Conservation (phyloP, 2,797 vertebrate genomes). For the Mastacembelus armatus region DNA sequence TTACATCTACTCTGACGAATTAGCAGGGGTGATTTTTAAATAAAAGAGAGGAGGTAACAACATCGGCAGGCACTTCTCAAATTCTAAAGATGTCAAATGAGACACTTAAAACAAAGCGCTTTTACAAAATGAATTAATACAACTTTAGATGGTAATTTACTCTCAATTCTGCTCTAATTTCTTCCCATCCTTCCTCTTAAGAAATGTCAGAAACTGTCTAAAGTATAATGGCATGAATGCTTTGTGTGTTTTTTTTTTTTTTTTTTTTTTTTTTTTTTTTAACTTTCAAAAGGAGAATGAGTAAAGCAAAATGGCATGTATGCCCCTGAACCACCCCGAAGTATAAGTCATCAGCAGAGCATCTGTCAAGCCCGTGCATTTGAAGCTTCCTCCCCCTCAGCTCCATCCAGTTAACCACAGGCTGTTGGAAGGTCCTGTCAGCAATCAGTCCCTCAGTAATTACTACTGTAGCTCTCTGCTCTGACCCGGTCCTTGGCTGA, state of each 20-base stretch:
- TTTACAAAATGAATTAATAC: slow-evolving; percentile 19
- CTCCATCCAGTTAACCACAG: slow-evolving; percentile 74
- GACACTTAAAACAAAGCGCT: slow-evolving; percentile 27
- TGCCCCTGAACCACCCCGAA: slow-evolving; percentile 61
- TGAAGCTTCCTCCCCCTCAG: slow-evolving; percentile 69
- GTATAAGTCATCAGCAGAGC: slow-evolving; percentile 67
- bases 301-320: slow-evolving; percentile 42
- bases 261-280: too few relatives aligned
- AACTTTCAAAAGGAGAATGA: slow-evolving; percentile 25
- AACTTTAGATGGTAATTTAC: slow-evolving; percentile 15
- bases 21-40: slow-evolving; percentile 16
- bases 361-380: slow-evolving; percentile 66
- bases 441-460: slow-evolving; percentile 77
- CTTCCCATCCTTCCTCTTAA: background rate
- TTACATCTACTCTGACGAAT: slow-evolving; percentile 38
- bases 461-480: slow-evolving; percentile 70
- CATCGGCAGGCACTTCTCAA: slow-evolving; percentile 1
- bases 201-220: slow-evolving; percentile 26
- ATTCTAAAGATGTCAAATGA: slow-evolving; percentile 4
- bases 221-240: slow-evolving; percentile 22
- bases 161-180: background rate
- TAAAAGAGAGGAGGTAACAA: slow-evolving; percentile 13
- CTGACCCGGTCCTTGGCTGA: slow-evolving; percentile 57
- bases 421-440: slow-evolving; percentile 78
- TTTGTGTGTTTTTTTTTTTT: too few relatives aligned